phyloP scores from a whole-genome alignment of 2,888 invertebrate genomes.

The Andricus quercusramuli region DNA sequence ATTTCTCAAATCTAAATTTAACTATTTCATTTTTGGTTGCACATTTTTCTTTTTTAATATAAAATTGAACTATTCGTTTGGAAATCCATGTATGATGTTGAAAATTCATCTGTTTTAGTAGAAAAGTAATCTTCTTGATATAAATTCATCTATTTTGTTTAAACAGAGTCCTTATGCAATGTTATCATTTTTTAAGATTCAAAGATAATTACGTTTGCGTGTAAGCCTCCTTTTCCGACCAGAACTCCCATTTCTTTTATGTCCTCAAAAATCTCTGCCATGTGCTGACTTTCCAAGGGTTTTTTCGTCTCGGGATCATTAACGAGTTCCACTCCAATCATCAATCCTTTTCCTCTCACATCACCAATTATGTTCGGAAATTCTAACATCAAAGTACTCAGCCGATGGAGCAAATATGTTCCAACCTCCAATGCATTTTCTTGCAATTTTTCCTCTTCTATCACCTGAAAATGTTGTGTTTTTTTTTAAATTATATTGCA shows the following conservation, averaged over 20 bases:
- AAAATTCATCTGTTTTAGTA: too few relatives aligned
- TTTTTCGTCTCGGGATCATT: constrained; percentile 83
- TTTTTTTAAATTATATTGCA: not conserved
- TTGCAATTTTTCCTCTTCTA: constrained; percentile 92
- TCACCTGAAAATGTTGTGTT: constrained; percentile 83
- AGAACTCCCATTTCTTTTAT: constrained; percentile 92
- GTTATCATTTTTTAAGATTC: constrained; percentile 15
- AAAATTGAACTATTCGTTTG: too few relatives aligned
- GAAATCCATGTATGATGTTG: too few relatives aligned
- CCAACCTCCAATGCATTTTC: constrained; percentile 88
- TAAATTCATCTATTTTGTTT: too few relatives aligned
- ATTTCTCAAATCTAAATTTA: too few relatives aligned
- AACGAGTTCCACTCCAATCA: constrained; percentile 96
- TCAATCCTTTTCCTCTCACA: constrained; percentile 97
- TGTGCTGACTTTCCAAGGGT: constrained; percentile 83
- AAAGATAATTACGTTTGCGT: constrained; percentile 88
- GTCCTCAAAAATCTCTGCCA: constrained; percentile 89
- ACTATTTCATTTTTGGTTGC: too few relatives aligned
- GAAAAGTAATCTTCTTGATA: too few relatives aligned
- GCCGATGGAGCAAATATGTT: constrained; percentile 87
- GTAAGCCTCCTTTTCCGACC: constrained; percentile 92
- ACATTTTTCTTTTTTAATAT: too few relatives aligned
- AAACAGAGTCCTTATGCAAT: not conserved
- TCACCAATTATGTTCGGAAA: constrained; percentile 90
- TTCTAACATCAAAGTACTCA: constrained; percentile 85